A percentile compares a stretch with the other conserved stretches of the same genome.
phyloP scores from a whole-genome alignment of 2,113 vertebrate species.

The zebrafish (Danio rerio) region DNA sequence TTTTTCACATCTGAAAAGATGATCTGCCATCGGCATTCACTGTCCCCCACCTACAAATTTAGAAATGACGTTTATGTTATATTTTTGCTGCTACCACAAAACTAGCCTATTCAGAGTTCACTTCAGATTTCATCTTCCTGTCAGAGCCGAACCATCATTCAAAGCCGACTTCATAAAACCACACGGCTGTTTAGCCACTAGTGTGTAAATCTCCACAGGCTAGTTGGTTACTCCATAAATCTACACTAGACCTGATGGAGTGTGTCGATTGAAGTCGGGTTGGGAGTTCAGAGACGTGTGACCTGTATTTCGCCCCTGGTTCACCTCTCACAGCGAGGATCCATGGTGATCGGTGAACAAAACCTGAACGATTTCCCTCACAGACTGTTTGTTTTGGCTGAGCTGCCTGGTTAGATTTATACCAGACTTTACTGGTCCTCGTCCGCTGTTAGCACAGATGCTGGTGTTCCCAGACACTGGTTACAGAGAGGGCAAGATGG shows the following conservation, averaged over 20 bases:
- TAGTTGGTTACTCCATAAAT: constrained; percentile 41
- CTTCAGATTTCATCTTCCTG: constrained; percentile 37
- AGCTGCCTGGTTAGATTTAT: constrained; percentile 32
- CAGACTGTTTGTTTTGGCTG: constrained; percentile 49
- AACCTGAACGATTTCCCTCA: not conserved
- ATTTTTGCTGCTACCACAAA: constrained; percentile 4
- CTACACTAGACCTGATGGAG: constrained; percentile 11
- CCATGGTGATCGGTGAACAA: not conserved
- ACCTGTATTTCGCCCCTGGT: constrained; percentile 18
- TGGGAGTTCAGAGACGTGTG: constrained; percentile 31
- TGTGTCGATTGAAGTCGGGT: constrained; percentile 29
- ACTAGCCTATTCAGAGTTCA: constrained; percentile 29
- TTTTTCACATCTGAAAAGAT: constrained; percentile 37
- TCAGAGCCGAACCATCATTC: constrained; percentile 30
- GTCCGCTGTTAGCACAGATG: constrained; percentile 16
- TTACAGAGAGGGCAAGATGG: not conserved
- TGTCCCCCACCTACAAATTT: not conserved
- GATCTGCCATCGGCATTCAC: not conserved
- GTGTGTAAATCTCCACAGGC: constrained; percentile 36
- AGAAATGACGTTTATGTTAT: not conserved
- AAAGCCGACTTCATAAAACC: constrained; percentile 35
- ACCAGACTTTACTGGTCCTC: constrained; percentile 24
- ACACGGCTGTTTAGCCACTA: constrained; percentile 9
- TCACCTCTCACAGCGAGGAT: constrained; percentile 13
- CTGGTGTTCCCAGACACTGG: constrained; percentile 6